Evolutionary conservation across 2,113 vertebrate genomes (phyloP), one percentile per base, ranked within the genome.

Genomic region (Pseudopipra pipra): DNA sequence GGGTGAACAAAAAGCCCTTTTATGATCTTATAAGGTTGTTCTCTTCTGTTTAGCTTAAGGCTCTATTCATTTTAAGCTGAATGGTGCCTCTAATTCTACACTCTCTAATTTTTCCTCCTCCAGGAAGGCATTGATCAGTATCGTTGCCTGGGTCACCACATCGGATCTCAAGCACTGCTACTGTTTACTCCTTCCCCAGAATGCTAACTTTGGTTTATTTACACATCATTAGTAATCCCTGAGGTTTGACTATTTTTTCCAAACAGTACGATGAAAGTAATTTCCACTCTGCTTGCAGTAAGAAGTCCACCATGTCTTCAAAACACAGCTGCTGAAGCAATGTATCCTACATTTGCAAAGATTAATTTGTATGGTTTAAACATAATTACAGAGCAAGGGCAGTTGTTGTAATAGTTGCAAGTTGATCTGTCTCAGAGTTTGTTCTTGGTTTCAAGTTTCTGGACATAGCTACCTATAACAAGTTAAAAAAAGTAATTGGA

Each of bases 151-250:
- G 71, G 87, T 95, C 85, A 44, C 63, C 47, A 59, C 2, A 0
- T 51, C 0, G 0, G 55, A 80, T 91, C 75, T 93, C 90, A 86
- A 94, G 90, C 21, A 52, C 35, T 63, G 87, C 79, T 91, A 70
- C 91, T 94, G 72, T 93, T 90, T 95, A 62, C 47, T 96, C 27
- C 72, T 74, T 94, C 71, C 63, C 71, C 82, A 94, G 85, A 87
- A 83, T 31, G 73, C 78, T 93, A 79, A 83, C 68, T 97, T 91
- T 63, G 78, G 78, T 67, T 95, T 96, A 91, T 88, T 96, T 93
- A 83, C 61, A 47, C 47, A 65, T 52, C 85, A 71, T 92, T 92
- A 88, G 35, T 84, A 96, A 94, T 84, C 87, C 82, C 47, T 90
- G 85, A 78, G 68, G 75, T 77, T 27, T 91, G 47, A 51, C 71